Evolutionary conservation across 2,113 vertebrate species (phyloP).

Genomic region (Shinisaurus crocodilurus): DNA sequence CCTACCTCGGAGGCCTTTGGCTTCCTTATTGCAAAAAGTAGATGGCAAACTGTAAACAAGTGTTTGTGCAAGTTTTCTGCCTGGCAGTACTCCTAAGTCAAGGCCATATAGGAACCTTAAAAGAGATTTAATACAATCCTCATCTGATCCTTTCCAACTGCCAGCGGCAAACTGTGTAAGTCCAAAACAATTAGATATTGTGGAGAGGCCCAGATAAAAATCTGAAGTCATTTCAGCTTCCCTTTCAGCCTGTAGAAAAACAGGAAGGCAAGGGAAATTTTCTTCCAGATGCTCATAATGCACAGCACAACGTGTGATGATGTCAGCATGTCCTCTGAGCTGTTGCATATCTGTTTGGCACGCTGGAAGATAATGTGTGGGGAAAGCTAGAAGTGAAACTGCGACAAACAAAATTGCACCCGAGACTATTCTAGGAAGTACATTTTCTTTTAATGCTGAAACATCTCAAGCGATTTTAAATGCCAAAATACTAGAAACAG

Average conservation of each 20-base stretch:
- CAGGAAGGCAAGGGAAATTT: slow-evolving; percentile 30
- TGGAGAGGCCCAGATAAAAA: slow-evolving; percentile 22
- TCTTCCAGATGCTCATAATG: slow-evolving; percentile 4
- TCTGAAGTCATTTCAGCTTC: slow-evolving; percentile 10
- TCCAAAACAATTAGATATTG: background rate
- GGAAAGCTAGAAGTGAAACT: background rate
- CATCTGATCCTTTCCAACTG: slow-evolving; percentile 25
- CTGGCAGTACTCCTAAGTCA: slow-evolving; percentile 11
- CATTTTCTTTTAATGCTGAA: background rate
- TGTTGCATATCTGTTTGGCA: background rate
- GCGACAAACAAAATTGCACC: background rate
- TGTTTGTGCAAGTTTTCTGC: slow-evolving; percentile 32
- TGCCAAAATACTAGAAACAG: background rate
- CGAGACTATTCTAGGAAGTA: background rate
- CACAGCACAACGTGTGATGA: background rate
- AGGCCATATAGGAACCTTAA: slow-evolving; percentile 3
- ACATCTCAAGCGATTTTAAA: background rate
- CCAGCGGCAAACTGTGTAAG: slow-evolving; percentile 20
- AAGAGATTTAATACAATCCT: fast-evolving
- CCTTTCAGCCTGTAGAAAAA: slow-evolving; percentile 24
- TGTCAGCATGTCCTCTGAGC: slow-evolving; percentile 1
- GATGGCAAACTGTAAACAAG: slow-evolving; percentile 37
- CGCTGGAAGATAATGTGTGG: background rate
- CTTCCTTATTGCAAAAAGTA: slow-evolving; percentile 24
- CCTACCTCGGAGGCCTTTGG: slow-evolving; percentile 9